phyloP scores from a whole-genome alignment of 2,113 vertebrate species.

The Columbina picui region DNA sequence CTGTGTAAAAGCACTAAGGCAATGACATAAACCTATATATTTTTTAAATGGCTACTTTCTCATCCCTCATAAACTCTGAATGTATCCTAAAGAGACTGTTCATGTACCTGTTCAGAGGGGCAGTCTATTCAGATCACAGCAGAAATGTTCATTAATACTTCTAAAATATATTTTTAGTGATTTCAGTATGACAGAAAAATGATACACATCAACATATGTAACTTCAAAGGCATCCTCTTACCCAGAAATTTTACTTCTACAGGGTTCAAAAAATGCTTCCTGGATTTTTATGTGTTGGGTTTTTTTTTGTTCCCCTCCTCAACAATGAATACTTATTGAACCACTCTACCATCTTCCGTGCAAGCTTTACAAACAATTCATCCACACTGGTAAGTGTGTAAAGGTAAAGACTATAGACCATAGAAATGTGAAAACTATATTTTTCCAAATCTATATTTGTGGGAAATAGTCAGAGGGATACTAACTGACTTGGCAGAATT shows the following conservation, averaged over 20 bases:
- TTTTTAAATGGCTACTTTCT: background rate
- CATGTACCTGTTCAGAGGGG: background rate
- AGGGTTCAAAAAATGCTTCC: background rate
- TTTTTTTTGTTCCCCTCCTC: too few relatives aligned
- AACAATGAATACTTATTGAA: background rate
- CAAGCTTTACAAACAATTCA: background rate
- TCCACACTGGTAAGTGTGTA: background rate
- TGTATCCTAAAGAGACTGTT: background rate
- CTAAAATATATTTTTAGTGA: background rate
- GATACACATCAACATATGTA: background rate
- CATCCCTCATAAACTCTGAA: background rate
- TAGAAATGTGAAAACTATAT: background rate
- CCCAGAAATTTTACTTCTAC: background rate
- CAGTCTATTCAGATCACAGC: background rate
- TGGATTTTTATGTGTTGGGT: background rate
- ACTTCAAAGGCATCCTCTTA: background rate
- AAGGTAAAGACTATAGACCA: background rate
- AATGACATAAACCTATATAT: background rate
- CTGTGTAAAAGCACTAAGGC: conserved; percentile 21
- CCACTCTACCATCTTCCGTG: background rate
- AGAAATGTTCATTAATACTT: background rate
- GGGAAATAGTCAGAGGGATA: background rate
- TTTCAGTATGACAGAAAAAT: background rate
- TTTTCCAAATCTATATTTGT: background rate
- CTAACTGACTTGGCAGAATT: background rate